Conservation (phyloP, 2,797 vertebrate species). For the Diglossa cyanea region DNA sequence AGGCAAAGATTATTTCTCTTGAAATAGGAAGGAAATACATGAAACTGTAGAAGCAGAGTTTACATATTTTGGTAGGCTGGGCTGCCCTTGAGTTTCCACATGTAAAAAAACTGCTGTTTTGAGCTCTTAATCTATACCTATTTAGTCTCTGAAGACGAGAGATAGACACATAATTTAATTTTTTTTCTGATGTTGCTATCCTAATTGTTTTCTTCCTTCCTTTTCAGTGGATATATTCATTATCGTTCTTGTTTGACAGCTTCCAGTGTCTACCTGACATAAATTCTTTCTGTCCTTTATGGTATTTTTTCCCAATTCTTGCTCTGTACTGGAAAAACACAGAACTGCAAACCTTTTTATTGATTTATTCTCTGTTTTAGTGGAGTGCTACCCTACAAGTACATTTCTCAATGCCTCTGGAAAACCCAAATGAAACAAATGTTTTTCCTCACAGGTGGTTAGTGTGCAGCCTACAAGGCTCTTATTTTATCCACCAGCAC, state of each 20-base stretch:
- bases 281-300: neutral
- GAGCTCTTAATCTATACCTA: neutral
- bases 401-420: neutral
- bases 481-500: neutral
- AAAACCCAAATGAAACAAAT: neutral
- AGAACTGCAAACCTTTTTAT: neutral
- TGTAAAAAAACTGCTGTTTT: neutral
- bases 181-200: neutral
- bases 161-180: neutral
- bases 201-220: neutral
- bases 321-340: neutral
- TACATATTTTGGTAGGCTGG: neutral
- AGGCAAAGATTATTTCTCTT: neutral
- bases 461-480: neutral
- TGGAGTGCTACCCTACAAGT: neutral
- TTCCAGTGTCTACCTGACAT: neutral
- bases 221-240: neutral
- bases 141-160: neutral
- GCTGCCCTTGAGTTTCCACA: neutral
- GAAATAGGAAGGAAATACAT: neutral
- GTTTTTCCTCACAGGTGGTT: neutral
- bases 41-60: neutral
- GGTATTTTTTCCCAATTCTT: neutral
- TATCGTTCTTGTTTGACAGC: neutral
- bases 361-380: neutral